These are phyloP conservation scores for Eulemur mongoz DNA, from an alignment of 2,797 vertebrate species.

Conservation along the genomic window DNA sequence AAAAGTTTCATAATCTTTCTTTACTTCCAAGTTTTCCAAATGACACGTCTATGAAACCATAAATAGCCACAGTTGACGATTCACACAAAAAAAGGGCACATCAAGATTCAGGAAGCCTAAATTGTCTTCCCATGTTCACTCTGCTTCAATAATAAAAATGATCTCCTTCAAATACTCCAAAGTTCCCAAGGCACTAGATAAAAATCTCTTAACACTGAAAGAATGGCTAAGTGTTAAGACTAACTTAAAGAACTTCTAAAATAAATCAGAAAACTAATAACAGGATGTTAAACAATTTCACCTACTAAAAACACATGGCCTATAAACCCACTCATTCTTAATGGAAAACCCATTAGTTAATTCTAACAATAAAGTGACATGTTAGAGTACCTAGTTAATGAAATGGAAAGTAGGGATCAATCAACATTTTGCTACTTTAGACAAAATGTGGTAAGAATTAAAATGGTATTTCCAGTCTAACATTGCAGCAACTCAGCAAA, in stretches of 20 bases:
- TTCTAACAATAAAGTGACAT: constrained; percentile 56
- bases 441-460: constrained; percentile 64
- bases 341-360: constrained; percentile 60
- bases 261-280: constrained; percentile 60
- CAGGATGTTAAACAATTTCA: constrained; percentile 60
- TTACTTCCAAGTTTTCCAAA: constrained; percentile 2
- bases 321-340: constrained; percentile 60
- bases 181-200: neutral
- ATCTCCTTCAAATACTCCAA: neutral
- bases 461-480: constrained; percentile 45
- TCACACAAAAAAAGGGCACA: neutral
- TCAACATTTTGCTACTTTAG: neutral
- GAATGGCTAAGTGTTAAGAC: constrained; percentile 51
- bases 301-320: constrained; percentile 61
- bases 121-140: neutral
- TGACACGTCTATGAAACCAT: constrained; percentile 16
- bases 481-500: constrained; percentile 9
- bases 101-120: neutral
- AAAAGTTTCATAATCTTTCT: constrained; percentile 11
- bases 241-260: constrained; percentile 59
- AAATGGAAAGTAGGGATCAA: constrained; percentile 46
- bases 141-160: neutral
- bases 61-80: neutral
- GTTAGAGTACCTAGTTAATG: constrained; percentile 32
- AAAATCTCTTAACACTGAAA: constrained; percentile 55